Percentiles rank a stretch among this genome's conserved stretches.
These are phyloP conservation scores for Arvicanthis niloticus DNA, from an alignment of 2,113 vertebrate species.

Conservation along the genomic window DNA sequence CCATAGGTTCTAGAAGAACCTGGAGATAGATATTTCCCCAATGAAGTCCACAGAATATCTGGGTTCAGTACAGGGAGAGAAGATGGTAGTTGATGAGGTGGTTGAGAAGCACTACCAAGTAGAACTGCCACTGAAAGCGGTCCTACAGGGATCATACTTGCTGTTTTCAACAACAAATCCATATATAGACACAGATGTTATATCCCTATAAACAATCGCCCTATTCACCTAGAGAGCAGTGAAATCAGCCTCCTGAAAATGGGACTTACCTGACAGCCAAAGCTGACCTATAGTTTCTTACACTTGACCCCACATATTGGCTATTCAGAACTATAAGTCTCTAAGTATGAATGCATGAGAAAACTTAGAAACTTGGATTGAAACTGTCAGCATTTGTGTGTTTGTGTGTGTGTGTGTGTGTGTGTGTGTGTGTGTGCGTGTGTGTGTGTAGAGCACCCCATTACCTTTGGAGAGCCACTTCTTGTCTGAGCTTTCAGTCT, in stretches of 20 bases:
- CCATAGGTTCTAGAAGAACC: not conserved
- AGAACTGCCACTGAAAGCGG: not conserved
- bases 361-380: no score
- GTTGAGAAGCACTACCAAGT: not conserved
- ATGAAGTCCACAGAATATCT: fast-evolving
- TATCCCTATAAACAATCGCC: not conserved
- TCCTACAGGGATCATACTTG: not conserved
- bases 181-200: not conserved
- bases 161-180: not conserved
- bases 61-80: not conserved
- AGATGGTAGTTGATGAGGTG: fast-evolving
- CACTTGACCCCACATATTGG: not conserved
- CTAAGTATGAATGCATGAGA: not conserved
- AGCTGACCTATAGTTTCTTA: not conserved
- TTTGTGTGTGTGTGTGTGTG: no score
- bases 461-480: not conserved
- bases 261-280: not conserved
- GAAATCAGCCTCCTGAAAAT: not conserved
- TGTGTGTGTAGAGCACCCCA: no score
- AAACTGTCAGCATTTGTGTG: not conserved
- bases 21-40: not conserved
- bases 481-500: not conserved
- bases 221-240: not conserved
- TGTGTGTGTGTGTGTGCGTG: no score
- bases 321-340: not conserved